Evolutionary conservation across 2,888 invertebrate genomes (phyloP).

Genomic region (Lasius fuliginosus): DNA sequence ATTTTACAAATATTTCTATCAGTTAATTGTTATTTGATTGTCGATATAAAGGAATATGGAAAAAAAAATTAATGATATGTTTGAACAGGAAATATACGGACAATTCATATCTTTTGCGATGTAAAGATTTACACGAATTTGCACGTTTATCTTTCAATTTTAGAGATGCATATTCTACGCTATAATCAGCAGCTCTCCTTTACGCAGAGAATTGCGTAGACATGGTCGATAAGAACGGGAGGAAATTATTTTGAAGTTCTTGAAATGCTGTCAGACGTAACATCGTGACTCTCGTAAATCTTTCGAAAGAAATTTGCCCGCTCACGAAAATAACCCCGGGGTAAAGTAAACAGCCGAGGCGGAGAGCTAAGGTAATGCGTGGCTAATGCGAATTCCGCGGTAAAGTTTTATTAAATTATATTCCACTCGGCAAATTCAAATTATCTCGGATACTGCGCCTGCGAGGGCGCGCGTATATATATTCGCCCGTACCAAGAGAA

Average conservation of each 20-base stretch:
- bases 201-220: neutral
- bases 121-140: neutral
- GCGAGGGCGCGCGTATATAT: constrained; percentile 12
- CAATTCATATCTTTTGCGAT: neutral
- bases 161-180: neutral
- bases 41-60: neutral
- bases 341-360: constrained; percentile 33
- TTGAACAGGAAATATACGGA: neutral
- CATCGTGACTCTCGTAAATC: constrained; percentile 40
- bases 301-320: constrained; percentile 43
- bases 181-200: neutral
- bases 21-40: constrained; percentile 7
- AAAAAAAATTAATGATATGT: neutral
- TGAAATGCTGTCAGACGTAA: constrained; percentile 17
- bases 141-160: neutral
- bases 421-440: constrained; percentile 55
- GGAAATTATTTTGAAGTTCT: constrained; percentile 17
- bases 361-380: constrained; percentile 32
- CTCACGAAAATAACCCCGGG: constrained; percentile 39
- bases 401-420: constrained; percentile 64
- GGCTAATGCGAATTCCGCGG: constrained; percentile 59
- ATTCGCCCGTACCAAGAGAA: constrained; percentile 13
- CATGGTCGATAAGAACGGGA: neutral
- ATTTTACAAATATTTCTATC: constrained; percentile 8
- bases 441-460: constrained; percentile 50